phyloP scores from a whole-genome alignment of 2,888 invertebrate species.

The Xanthorhoe designata region DNA sequence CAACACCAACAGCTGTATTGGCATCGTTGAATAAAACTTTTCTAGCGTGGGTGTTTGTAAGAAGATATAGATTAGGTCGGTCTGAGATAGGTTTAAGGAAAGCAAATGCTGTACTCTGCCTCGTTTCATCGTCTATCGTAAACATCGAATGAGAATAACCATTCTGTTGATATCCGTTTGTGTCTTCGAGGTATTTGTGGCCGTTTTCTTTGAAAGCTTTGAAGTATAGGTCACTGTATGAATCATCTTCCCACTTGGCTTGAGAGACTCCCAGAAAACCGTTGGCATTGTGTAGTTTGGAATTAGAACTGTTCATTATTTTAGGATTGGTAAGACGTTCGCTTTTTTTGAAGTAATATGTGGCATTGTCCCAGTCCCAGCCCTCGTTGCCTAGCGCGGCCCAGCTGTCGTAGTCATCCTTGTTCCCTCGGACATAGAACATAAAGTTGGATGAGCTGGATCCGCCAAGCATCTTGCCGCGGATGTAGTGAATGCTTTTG shows the following conservation, averaged over 20 bases:
- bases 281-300: conserved; percentile 53
- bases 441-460: conserved; percentile 88
- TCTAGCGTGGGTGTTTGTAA: conserved; percentile 56
- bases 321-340: conserved; percentile 50
- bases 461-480: conserved; percentile 89
- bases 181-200: conserved; percentile 51
- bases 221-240: conserved; percentile 62
- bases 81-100: conserved; percentile 53
- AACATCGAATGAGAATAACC: conserved; percentile 54
- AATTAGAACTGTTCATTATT: conserved; percentile 57
- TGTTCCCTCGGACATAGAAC: conserved; percentile 88
- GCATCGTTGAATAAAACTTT: conserved; percentile 54
- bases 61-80: conserved; percentile 55
- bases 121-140: conserved; percentile 50
- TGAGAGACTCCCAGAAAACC: conserved; percentile 59
- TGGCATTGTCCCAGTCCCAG: conserved; percentile 61
- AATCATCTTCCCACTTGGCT: conserved; percentile 57
- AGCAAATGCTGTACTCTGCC: conserved; percentile 56
- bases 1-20: conserved; percentile 55
- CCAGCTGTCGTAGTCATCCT: conserved; percentile 85
- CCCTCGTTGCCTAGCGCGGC: conserved; percentile 82
- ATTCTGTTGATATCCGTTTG: conserved; percentile 53
- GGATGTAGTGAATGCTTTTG: conserved; percentile 69
- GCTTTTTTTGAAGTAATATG: conserved; percentile 62
- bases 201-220: conserved; percentile 59